These are phyloP conservation scores for Ophioninae sp. DNA, from an alignment of 2,888 invertebrate species.

Conservation along the genomic window DNA sequence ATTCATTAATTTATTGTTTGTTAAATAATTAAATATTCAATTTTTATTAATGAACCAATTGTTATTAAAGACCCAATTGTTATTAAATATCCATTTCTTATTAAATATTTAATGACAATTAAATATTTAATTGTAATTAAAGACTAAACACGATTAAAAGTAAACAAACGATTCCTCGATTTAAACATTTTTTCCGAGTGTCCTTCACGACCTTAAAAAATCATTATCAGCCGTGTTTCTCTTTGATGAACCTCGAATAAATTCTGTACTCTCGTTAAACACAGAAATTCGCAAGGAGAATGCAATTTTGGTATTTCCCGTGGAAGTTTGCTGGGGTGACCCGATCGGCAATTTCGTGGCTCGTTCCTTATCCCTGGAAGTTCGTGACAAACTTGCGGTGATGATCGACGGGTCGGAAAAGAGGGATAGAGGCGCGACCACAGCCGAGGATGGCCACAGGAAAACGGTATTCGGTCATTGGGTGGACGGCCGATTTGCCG, in stretches of 20 bases:
- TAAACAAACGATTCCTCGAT: no score
- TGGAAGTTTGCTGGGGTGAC: constrained; percentile 58
- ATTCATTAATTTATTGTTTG: no score
- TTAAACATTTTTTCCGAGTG: no score
- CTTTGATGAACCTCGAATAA: background rate
- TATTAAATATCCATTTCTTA: no score
- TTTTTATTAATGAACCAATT: no score
- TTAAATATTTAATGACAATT: no score
- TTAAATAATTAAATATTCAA: no score
- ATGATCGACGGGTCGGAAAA: constrained; percentile 52
- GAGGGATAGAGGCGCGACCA: constrained; percentile 38
- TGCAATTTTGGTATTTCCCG: constrained; percentile 46
- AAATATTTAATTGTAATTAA: no score
- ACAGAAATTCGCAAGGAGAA: constrained; percentile 20
- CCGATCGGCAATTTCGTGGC: constrained; percentile 56
- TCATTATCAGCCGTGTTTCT: background rate
- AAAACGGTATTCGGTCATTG: constrained; percentile 51
- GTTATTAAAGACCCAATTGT: no score
- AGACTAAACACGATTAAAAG: no score
- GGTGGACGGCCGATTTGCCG: constrained; percentile 61
- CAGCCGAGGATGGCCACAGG: constrained; percentile 53
- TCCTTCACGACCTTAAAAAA: no score
- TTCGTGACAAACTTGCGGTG: constrained; percentile 63
- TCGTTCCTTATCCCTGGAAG: constrained; percentile 52
- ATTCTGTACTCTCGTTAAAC: background rate